phyloP scores from a whole-genome alignment of 2,113 vertebrate species.

The Paradoxurus hermaphroditus region DNA sequence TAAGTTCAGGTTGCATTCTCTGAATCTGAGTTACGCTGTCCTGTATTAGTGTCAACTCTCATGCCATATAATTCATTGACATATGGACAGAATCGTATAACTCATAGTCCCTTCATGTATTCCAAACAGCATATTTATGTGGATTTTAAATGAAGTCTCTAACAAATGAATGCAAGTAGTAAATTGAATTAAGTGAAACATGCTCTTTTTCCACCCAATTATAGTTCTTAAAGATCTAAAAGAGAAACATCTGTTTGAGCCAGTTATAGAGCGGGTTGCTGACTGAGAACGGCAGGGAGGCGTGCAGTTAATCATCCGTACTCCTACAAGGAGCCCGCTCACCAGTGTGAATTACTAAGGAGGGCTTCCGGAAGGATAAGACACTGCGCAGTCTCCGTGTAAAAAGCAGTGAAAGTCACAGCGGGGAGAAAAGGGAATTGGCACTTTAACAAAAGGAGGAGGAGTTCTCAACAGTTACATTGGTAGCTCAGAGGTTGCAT shows the following conservation, averaged over 20 bases:
- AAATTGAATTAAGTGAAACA: constrained; percentile 63
- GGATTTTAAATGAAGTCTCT: constrained; percentile 13
- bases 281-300: constrained; percentile 57
- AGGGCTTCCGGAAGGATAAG: constrained; percentile 26
- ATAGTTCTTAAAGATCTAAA: constrained; percentile 54
- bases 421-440: not conserved
- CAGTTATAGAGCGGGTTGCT: not conserved
- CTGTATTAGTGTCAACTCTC: not conserved
- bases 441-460: not conserved
- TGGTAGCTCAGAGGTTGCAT: not conserved
- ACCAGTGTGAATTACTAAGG: constrained; percentile 10
- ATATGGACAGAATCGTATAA: not conserved
- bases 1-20: not conserved
- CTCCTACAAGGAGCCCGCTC: constrained; percentile 36
- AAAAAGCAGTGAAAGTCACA: constrained; percentile 22
- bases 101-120: not conserved
- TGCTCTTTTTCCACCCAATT: constrained; percentile 69
- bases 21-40: not conserved
- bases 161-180: constrained; percentile 36
- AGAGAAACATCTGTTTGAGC: constrained; percentile 67
- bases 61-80: not conserved
- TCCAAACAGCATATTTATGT: not conserved
- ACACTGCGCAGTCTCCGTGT: not conserved
- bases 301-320: constrained; percentile 53
- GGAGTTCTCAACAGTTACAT: not conserved